Percentiles rank a stretch among this genome's conserved stretches.
These are phyloP conservation scores for Corynorhinus townsendii DNA, from an alignment of 2,113 vertebrate genomes.

Conservation along the genomic window DNA sequence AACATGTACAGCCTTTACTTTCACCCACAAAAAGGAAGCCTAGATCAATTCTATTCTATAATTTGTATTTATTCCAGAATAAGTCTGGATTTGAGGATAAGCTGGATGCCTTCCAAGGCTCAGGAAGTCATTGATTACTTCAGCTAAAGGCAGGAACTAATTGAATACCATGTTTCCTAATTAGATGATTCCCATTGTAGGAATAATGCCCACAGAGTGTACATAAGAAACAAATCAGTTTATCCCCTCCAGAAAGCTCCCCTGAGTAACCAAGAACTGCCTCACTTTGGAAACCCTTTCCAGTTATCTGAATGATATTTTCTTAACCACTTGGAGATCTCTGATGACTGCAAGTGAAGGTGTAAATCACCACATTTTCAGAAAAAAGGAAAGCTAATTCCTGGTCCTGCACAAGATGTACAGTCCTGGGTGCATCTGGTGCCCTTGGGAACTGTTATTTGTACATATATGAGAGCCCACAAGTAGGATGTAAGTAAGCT, in stretches of 20 bases:
- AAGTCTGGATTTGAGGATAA: not conserved
- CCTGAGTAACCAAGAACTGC: not conserved
- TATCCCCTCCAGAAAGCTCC: not conserved
- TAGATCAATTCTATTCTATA: not conserved
- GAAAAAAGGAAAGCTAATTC: not conserved
- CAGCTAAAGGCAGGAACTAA: not conserved
- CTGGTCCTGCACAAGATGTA: not conserved
- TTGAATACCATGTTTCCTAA: not conserved
- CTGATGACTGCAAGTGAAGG: not conserved
- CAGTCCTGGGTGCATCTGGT: not conserved
- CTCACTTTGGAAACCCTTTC: not conserved
- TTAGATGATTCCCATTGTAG: not conserved
- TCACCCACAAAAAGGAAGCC: not conserved
- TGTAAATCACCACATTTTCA: not conserved
- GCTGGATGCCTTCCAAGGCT: not conserved
- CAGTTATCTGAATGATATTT: not conserved
- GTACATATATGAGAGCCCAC: not conserved
- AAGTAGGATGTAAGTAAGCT: not conserved
- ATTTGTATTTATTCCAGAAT: not conserved
- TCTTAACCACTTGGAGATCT: not conserved
- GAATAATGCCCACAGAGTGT: not conserved
- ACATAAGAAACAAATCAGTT: not conserved
- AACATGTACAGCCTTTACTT: not conserved
- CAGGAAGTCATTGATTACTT: not conserved
- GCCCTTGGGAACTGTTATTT: not conserved